Evolutionary conservation across 2,797 vertebrate species (phyloP), one percentile per base, ranked within the genome.

Genomic region (Cryptoprocta ferox): DNA sequence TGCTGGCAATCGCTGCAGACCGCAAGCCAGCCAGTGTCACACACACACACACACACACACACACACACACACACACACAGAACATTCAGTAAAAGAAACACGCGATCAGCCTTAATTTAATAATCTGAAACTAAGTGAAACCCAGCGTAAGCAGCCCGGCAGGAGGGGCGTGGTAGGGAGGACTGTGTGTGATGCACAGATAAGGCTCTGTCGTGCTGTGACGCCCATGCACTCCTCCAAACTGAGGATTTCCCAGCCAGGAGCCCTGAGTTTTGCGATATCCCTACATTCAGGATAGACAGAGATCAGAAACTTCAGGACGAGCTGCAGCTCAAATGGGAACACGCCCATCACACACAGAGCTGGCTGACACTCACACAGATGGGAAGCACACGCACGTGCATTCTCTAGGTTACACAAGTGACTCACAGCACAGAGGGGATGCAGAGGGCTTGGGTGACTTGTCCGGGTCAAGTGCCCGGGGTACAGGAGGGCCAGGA

Each of bases 321-420:
- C 9, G 35, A 59, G 37, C 30, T 19, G 2, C 5, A 0, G 56
- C 48, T 39, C 56, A 83, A 7, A 1, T 0, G 11, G 32, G 86
- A 37, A 53, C 35, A 12, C 28, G 11, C 15, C 24, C 1, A 1
- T 12, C 14, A 50, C 53, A 32, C 21, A 11, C 30, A 26, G 28
- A 42, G 56, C 56, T 14, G 7, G 28, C 42, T 48, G 28, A 19
- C 28, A 7, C 16, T n/a, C 75, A 6, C 73, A 48, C 30, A 10
- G 6, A 30, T 14, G 24, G 37, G 15, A 6, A 13, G 28, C 35
- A 24, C 1, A 1, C 2, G 8, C 50, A 0, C 0, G 1, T 0
- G 0, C 3, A 1, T 0, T 1, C 56, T 28, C 39, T 13, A 6
- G 71, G 39, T 45, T 8, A 28, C 32, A 48, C 32, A 32, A 30